Evolutionary conservation across 2,797 vertebrate species (phyloP).

Genomic region (Strix occidentalis): DNA sequence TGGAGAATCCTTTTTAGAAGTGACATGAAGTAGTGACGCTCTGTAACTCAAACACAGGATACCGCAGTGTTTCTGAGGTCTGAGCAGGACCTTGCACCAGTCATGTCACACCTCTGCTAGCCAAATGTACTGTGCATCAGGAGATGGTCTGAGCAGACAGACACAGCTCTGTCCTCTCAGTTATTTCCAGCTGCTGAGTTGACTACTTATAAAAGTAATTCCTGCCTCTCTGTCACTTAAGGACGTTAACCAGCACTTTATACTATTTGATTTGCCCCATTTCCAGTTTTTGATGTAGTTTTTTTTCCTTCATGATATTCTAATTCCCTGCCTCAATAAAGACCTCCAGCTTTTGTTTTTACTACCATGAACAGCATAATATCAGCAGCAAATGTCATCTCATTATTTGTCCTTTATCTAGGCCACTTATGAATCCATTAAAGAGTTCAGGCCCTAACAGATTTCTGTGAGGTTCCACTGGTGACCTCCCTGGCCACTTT

Average conservation of each 20-base stretch:
- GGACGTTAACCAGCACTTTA: background rate
- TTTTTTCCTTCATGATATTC: background rate
- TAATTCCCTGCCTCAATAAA: background rate
- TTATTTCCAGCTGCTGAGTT: background rate
- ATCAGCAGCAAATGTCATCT: background rate
- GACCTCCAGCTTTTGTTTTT: background rate
- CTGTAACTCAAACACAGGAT: accelerated
- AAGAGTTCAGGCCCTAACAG: slow-evolving; percentile 1
- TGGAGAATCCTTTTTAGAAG: background rate
- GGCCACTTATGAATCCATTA: slow-evolving; percentile 11
- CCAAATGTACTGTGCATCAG: accelerated
- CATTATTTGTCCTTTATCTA: slow-evolving; percentile 13
- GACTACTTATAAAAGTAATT: background rate
- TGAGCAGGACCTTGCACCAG: background rate
- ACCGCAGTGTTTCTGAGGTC: background rate
- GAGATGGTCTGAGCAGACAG: background rate
- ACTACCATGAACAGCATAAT: background rate
- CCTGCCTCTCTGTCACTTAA: background rate
- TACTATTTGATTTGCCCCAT: background rate
- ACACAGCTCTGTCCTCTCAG: background rate
- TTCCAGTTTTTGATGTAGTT: background rate
- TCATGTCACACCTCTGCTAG: background rate
- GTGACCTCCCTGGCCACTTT: background rate
- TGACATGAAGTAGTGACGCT: accelerated
- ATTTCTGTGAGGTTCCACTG: background rate